Evolutionary conservation across 2,113 vertebrate genomes (phyloP), one percentile per base, ranked within the genome.

Genomic region (Halcyon malimbica): DNA sequence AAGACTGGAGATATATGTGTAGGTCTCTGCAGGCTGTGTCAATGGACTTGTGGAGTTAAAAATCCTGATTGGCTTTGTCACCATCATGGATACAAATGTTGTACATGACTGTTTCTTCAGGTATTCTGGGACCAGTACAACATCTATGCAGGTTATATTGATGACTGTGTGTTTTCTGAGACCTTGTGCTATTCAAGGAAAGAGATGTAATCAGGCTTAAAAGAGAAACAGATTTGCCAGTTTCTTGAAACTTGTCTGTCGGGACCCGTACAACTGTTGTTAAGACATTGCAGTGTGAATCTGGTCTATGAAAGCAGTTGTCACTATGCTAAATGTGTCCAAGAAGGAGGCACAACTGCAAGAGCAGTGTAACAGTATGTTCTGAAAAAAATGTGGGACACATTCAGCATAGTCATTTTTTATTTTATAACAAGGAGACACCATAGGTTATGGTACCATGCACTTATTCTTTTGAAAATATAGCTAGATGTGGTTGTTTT

Each of bases 1-100:
- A 77, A 73, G 29, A 12, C 18, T 0, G 0, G 6, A 23, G 26
- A 41, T 48, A 48, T 35, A 31, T 0, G 0, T 16, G 28, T 56
- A 33, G 35, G 20, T 63, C 11, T 35, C 48, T 48, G 25, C 60
- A 74, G 33, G 31, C 26, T 39, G 42, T 57, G 39, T 44, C 50
- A 28, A 8, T 46, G 62, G 37, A 44, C 19, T 28, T 13, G 16
- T 2, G 15, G 53, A 50, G 9, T 19, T 68, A 25, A 81, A 77
- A 81, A 48, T 37, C 7, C 37, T 53, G 7, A 29, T 29, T 74
- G 28, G 6, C 24, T 57, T 67, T 82, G 42, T 78, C 71, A 42
- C 33, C 21, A 21, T 33, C 31, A 21, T 3, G 16, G 19, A 25
- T 48, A 39, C 14, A 54, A n/a, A 75, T 18, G 8, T 8, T 63